Percentiles rank a stretch among this genome's conserved stretches.
phyloP scores from a whole-genome alignment of 2,113 vertebrate genomes.

The Leucoraja erinaceus region DNA sequence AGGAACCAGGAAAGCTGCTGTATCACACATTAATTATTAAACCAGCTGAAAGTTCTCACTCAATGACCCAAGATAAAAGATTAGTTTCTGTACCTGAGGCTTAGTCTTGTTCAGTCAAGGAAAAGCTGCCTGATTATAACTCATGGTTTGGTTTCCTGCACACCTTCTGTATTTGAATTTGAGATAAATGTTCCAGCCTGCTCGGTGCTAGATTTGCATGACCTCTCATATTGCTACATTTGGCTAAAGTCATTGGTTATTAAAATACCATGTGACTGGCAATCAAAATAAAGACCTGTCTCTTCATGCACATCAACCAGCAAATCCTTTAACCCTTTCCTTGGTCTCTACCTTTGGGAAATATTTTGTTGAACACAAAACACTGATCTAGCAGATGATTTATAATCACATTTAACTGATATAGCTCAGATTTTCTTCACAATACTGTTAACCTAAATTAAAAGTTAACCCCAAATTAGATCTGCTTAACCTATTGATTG shows the following conservation, averaged over 20 bases:
- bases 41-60: slow-evolving; percentile 20
- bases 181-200: slow-evolving; percentile 52
- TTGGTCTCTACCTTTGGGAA: neutral
- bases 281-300: slow-evolving; percentile 55
- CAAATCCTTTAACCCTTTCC: slow-evolving; percentile 53
- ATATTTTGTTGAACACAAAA: neutral
- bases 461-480: neutral
- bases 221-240: slow-evolving; percentile 55
- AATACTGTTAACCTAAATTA: neutral
- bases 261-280: slow-evolving; percentile 55
- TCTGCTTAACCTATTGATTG: neutral
- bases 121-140: slow-evolving; percentile 52
- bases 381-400: neutral
- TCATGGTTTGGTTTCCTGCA: slow-evolving; percentile 56
- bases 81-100: slow-evolving; percentile 51
- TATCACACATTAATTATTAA: slow-evolving; percentile 35
- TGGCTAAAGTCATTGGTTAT: slow-evolving; percentile 59
- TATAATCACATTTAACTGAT: neutral
- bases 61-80: slow-evolving; percentile 15
- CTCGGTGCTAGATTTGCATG: slow-evolving; percentile 56
- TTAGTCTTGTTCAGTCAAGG: slow-evolving; percentile 43
- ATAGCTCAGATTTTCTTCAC: neutral
- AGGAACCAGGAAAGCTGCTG: slow-evolving; percentile 12
- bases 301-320: slow-evolving; percentile 48
- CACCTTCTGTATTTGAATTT: slow-evolving; percentile 55